Evolutionary conservation across 2,888 invertebrate species (phyloP), one percentile per base, ranked within the genome.

Genomic region (Epinotia ramella): DNA sequence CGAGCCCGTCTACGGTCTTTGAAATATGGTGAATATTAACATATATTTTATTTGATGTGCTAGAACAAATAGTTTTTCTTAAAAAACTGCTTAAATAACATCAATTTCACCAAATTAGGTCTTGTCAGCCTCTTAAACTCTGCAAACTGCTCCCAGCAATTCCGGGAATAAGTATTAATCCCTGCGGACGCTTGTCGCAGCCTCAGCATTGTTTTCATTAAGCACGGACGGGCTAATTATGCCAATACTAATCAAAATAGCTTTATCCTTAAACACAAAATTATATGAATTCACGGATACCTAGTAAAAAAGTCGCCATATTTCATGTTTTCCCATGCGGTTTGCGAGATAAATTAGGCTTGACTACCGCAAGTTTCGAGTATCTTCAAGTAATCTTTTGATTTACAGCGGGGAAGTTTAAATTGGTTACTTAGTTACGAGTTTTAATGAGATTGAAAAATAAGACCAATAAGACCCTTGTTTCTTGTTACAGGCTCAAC

Each of bases 361-460:
- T 72, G 71, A 76, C 63, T 72, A 72, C 67, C 62, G 20, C 72
- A 67, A 76, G 76, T 76, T 76, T 67, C 62, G 63, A 76, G 67
- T 72, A 53, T 28, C 49, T 66, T 46, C 33, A 6, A 56, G 71
- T 67, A 76, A 76, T 76, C 67, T 76, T 76, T 76, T 76, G 72
- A 76, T 76, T 72, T 72, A 76, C 67, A 67, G 60, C 71, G 56
- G 46, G 24, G 66, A 76, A 76, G 76, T 76, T 76, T 57, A 76
- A 72, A 76, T 76, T 76, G 66, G 57, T 60, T 63, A 63, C 75
- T 75, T 56, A 71, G 66, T 67, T 62, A 71, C 24, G 33, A 66
- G 24, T 66, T 71, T 65, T 71, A 56, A 68, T 33, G 44, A 71
- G 44, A 68, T 73, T 62, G 62, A 44, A 74, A 69, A 59, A 74